Evolutionary conservation across 1,140 invertebrate species (phyloP).

Genomic region (Leptoteleia sp.): DNA sequence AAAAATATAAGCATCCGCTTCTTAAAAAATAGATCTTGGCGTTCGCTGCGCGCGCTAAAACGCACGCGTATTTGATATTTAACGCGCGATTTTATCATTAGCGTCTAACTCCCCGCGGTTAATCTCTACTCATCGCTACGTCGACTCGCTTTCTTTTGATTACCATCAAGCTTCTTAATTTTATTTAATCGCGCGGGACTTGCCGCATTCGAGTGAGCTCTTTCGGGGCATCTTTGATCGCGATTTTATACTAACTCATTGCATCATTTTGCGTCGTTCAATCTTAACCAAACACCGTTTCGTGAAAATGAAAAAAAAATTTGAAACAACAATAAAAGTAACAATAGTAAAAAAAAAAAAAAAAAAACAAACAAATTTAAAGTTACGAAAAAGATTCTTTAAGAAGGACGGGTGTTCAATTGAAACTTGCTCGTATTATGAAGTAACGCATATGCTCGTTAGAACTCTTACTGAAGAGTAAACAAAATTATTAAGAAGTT

Average conservation of each 20-base stretch:
- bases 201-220: constrained; percentile 70
- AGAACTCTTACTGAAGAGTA: neutral
- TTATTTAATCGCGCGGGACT: constrained; percentile 63
- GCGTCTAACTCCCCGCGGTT: constrained; percentile 38
- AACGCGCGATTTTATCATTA: constrained; percentile 52
- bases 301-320: constrained; percentile 6
- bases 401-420: constrained; percentile 9
- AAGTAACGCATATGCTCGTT: neutral
- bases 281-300: constrained; percentile 40
- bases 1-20: constrained; percentile 81
- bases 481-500: neutral
- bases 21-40: constrained; percentile 81
- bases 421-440: too few relatives aligned
- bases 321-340: too few relatives aligned
- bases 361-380: neutral
- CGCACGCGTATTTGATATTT: constrained; percentile 67
- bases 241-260: constrained; percentile 71
- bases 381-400: neutral
- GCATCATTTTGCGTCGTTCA: constrained; percentile 66
- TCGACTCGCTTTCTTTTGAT: constrained; percentile 70
- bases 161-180: constrained; percentile 71
- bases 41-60: constrained; percentile 73
- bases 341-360: constrained; percentile 1
- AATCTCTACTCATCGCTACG: constrained; percentile 55
- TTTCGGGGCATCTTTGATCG: constrained; percentile 67